Evolutionary conservation across 2,888 invertebrate species (phyloP).

Genomic region (Stegana nigrithorax): DNA sequence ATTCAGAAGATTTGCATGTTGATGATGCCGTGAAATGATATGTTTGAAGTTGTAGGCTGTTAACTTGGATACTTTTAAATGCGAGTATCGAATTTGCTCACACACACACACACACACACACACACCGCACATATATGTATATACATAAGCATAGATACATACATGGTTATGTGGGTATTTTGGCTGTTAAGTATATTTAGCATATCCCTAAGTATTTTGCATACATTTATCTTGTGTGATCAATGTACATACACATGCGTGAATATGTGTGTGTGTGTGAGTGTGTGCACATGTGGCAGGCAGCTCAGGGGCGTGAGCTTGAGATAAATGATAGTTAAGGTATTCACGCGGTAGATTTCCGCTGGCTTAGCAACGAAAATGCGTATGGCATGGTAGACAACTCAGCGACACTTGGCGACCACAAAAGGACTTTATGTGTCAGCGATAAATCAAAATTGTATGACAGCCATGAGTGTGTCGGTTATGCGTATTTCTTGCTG

Average conservation of each 20-base stretch:
- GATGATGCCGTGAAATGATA: conserved; percentile 4
- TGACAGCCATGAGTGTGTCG: no score
- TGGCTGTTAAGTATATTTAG: neutral
- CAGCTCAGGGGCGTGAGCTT: neutral
- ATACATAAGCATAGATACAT: no score
- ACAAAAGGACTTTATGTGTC: no score
- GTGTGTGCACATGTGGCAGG: no score
- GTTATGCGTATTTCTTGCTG: no score
- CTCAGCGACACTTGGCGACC: neutral
- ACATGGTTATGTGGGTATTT: no score
- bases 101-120: neutral
- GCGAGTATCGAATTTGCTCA: neutral
- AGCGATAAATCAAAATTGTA: conserved; percentile 53
- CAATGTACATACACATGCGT: neutral
- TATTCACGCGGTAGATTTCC: neutral
- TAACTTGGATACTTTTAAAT: neutral
- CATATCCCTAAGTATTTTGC: neutral
- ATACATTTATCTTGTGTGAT: neutral
- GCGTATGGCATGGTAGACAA: neutral
- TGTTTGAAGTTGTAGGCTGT: conserved; percentile 3
- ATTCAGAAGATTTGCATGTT: neutral
- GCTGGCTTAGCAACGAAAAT: neutral
- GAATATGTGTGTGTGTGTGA: neutral
- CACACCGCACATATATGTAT: neutral
- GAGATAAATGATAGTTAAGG: conserved; percentile 44